Evolutionary conservation across 2,797 vertebrate genomes (phyloP).

Genomic region (Prunella strophiata): DNA sequence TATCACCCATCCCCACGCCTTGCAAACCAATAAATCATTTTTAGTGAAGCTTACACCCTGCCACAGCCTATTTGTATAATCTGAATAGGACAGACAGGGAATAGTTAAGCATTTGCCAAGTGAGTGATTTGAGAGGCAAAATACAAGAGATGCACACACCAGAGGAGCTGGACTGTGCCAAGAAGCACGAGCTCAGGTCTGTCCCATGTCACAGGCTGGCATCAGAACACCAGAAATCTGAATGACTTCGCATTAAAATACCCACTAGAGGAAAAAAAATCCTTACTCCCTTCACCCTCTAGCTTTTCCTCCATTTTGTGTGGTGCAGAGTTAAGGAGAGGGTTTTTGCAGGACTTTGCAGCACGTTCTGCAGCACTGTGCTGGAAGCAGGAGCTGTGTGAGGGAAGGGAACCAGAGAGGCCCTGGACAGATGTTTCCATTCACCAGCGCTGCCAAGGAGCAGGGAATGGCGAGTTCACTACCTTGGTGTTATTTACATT

Average conservation of each 20-base stretch:
- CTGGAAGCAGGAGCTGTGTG: neutral
- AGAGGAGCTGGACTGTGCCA: neutral
- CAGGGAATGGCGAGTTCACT: neutral
- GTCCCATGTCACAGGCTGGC: neutral
- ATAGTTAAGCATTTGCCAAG: neutral
- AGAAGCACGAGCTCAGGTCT: neutral
- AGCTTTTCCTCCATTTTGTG: neutral
- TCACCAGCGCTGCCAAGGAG: constrained; percentile 45
- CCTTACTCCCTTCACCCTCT: neutral
- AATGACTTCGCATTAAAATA: neutral
- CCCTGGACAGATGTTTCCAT: constrained; percentile 55
- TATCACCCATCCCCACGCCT: neutral
- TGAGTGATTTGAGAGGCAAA: neutral
- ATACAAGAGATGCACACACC: neutral
- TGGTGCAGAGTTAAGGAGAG: neutral
- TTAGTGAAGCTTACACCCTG: neutral
- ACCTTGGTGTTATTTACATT: constrained; percentile 60
- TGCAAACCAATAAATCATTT: constrained; percentile 10
- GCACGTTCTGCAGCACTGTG: neutral
- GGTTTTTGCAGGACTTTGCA: neutral
- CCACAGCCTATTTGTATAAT: constrained; percentile 22
- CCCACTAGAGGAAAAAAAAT: rapidly evolving
- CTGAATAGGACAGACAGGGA: neutral
- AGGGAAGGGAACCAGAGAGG: neutral
- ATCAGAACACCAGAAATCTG: neutral